Base-by-base conservation (phyloP, 2,888 invertebrate genomes). In the Oscheius sp. region DNA sequence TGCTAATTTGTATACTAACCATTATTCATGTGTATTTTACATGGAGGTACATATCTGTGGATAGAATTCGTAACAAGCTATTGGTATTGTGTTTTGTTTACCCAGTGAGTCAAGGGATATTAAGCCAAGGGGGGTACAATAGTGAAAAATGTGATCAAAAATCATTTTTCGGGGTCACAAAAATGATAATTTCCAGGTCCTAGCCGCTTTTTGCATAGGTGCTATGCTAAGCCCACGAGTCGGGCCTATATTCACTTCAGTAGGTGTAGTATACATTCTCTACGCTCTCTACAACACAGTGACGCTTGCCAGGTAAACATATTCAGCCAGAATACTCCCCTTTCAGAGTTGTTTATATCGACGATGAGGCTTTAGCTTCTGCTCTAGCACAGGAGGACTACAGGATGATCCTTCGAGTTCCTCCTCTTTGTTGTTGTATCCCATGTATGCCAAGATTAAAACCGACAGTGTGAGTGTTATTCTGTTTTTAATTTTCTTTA, bases 181-280 rank as follows among this genome's bases (percentile, higher is more conserved):
- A n/a, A n/a, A n/a, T 20, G 24, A 12, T 20, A 24, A 47, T 47
- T 44, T 59, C 22, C 56, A 59, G 59, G 44, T 59, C 17, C 30
- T 59, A 14, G 59, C 28, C 3, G 59, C 41, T 12, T 59, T 59
- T 17, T 44, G 44, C 59, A n/a, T 59, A 8, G 41, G 41, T 8
- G 59, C 59, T 5, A 59, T 59, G 59, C 26, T 59, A 14, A 59
- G 59, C 28, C 59, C 59, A 3, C 41, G 59, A 44, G 59, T 59
- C 9, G 59, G 59, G 24, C 59, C 59, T 1, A 59, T 59, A 8
- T 59, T 41, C n/a, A 12, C 41, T 12, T 59, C 59, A 6, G 28
- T 59, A 17, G 59, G 59, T 6, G 59, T 59, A n/a, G 59, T 59
- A 20, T 59, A 59, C 44, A 44, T 59, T 30, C 44, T 59, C 6